These are phyloP conservation scores for Bombus vancouverensis DNA, from an alignment of 1,140 invertebrate species.

Conservation along the genomic window DNA sequence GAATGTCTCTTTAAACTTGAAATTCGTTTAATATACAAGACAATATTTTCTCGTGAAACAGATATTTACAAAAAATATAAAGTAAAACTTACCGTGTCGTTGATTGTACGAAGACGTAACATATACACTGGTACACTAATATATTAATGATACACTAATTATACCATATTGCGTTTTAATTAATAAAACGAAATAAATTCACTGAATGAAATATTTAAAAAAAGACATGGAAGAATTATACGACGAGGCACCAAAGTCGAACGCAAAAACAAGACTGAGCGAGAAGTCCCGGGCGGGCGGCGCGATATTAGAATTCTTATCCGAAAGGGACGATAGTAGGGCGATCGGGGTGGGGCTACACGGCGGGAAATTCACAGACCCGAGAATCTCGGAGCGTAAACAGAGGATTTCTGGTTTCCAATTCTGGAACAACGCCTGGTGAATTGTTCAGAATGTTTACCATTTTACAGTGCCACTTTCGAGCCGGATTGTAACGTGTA, in stretches of 20 bases:
- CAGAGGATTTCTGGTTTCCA: background rate
- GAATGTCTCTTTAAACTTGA: too few relatives aligned
- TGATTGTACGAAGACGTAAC: background rate
- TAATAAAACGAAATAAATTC: background rate
- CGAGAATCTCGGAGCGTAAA: background rate
- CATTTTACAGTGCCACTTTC: background rate
- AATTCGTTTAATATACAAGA: too few relatives aligned
- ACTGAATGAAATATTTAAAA: background rate
- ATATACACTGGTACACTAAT: too few relatives aligned
- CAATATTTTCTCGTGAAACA: too few relatives aligned
- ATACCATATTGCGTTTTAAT: too few relatives aligned
- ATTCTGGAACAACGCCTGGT: background rate
- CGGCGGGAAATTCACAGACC: background rate
- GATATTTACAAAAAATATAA: background rate
- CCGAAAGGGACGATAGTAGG: background rate
- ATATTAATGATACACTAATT: too few relatives aligned
- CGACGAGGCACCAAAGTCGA: background rate
- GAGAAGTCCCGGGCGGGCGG: background rate
- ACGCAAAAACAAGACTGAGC: background rate
- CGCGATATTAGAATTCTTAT: conserved; percentile 14
- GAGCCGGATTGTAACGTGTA: background rate
- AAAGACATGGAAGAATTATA: background rate
- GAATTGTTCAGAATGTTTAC: conserved; percentile 21
- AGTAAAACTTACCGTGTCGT: background rate
- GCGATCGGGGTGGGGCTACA: background rate